A percentile compares a stretch with the other conserved stretches of the same genome.
phyloP scores from a whole-genome alignment of 2,797 vertebrate species.

The Enteromius treurensis region DNA sequence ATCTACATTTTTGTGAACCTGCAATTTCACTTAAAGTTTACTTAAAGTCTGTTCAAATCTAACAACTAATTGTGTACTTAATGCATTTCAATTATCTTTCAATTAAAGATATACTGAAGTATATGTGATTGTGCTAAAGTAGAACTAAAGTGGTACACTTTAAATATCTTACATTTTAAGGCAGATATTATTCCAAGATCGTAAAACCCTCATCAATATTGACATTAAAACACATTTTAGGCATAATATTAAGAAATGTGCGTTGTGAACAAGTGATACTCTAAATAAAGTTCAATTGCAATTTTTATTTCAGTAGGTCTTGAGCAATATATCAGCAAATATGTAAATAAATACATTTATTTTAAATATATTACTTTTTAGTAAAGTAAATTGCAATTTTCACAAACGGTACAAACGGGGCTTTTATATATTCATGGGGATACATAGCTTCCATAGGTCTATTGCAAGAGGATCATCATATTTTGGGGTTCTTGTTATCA shows the following conservation, averaged over 20 bases:
- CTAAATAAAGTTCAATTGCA: not conserved
- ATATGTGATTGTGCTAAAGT: no score
- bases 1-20: not conserved
- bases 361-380: not conserved
- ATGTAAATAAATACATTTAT: not conserved
- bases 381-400: not conserved
- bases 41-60: not conserved
- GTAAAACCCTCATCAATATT: not conserved
- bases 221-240: not conserved
- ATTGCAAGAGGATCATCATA: not conserved
- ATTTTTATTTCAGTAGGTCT: no score
- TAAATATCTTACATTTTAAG: no score
- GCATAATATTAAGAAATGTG: not conserved
- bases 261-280: not conserved
- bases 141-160: no score
- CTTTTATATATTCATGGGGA: not conserved
- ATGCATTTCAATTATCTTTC: no score
- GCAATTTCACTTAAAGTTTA: not conserved
- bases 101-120: no score
- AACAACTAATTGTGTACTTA: no score
- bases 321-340: no score
- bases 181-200: no score
- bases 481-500: not conserved
- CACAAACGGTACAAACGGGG: not conserved
- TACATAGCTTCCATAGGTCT: not conserved